Evolutionary conservation across 2,888 invertebrate species (phyloP).

Genomic region (Drosophila longiperda): DNA sequence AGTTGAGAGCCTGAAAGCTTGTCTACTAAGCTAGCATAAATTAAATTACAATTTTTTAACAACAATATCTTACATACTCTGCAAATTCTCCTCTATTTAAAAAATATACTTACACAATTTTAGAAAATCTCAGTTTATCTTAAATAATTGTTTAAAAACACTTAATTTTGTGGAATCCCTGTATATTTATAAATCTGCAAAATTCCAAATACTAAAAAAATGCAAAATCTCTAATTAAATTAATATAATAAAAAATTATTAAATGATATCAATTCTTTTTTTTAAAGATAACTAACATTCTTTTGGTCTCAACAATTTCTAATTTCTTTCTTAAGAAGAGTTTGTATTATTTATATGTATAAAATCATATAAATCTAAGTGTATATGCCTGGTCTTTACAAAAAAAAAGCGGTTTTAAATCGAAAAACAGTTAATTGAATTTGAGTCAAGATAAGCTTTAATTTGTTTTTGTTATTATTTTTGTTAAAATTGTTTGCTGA

Average conservation of each 20-base stretch:
- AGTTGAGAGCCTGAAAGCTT: too few relatives aligned
- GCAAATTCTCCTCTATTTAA: background rate
- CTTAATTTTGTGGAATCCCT: background rate
- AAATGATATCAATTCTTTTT: background rate
- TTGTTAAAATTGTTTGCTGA: background rate
- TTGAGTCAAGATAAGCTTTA: constrained; percentile 8
- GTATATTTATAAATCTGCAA: background rate
- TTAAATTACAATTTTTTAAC: background rate
- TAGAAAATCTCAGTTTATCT: background rate
- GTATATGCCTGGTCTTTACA: background rate
- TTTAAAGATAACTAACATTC: background rate
- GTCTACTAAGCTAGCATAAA: background rate
- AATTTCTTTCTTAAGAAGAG: background rate
- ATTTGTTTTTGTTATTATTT: constrained; percentile 4
- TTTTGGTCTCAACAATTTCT: background rate
- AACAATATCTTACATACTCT: background rate
- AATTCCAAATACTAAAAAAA: background rate
- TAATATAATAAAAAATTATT: too few relatives aligned
- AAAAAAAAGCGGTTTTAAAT: constrained; percentile 18
- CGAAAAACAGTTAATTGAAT: constrained; percentile 39
- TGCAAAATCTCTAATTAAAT: background rate
- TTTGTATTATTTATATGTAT: background rate
- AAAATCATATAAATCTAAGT: background rate
- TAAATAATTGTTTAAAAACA: background rate
- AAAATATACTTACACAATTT: background rate